phyloP scores from a whole-genome alignment of 2,113 vertebrate species.

The Zosterops lateralis region DNA sequence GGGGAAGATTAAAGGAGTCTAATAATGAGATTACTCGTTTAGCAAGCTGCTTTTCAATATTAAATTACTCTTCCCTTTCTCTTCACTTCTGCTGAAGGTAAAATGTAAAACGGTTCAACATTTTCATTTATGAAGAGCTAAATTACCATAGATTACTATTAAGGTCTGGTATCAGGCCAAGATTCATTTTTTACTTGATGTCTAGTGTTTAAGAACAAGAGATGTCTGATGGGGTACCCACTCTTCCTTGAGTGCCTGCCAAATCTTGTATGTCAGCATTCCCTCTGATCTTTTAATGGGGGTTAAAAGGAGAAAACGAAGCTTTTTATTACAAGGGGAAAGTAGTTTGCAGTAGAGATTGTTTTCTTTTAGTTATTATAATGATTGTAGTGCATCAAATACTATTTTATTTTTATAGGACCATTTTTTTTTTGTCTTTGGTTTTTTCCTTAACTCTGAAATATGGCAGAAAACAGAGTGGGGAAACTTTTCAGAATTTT shows the following conservation, averaged over 20 bases:
- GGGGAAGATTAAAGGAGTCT: constrained; percentile 30
- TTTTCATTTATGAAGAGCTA: constrained; percentile 50
- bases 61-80: constrained; percentile 32
- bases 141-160: constrained; percentile 55
- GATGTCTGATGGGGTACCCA: constrained; percentile 56
- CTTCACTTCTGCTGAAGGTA: constrained; percentile 20
- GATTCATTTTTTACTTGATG: constrained; percentile 58
- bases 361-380: constrained; percentile 44
- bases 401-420: constrained; percentile 27
- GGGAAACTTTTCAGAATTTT: not conserved
- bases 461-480: not conserved
- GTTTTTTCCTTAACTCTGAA: not conserved
- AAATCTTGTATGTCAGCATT: constrained; percentile 67
- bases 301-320: constrained; percentile 68
- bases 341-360: constrained; percentile 39
- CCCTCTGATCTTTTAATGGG: constrained; percentile 72
- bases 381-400: constrained; percentile 39
- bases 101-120: constrained; percentile 23
- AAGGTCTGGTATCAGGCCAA: constrained; percentile 60
- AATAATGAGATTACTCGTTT: not conserved
- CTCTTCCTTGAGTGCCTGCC: constrained; percentile 61
- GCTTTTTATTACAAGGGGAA: constrained; percentile 54
- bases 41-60: constrained; percentile 27
- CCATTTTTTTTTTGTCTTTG: not conserved
- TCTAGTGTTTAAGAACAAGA: constrained; percentile 56